These are phyloP conservation scores for Branchipolynoe longqiensis DNA, from an alignment of 2,888 invertebrate species.

Conservation along the genomic window DNA sequence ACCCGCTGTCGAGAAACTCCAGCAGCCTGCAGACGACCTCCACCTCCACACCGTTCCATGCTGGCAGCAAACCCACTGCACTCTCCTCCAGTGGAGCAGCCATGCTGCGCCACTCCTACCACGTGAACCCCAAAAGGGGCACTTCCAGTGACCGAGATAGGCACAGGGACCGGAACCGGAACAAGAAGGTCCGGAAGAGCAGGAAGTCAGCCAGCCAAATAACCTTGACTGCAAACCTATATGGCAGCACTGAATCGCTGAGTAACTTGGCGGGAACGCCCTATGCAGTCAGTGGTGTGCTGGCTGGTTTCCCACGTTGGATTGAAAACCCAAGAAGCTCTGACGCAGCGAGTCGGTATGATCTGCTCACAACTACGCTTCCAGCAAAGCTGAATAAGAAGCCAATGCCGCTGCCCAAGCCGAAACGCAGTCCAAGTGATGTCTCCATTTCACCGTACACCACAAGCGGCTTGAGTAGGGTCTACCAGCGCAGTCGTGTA, in stretches of 20 bases:
- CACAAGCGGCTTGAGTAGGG: not conserved
- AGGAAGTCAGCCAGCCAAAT: conserved; percentile 27
- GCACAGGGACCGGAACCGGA: not conserved
- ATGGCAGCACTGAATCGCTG: conserved; percentile 22
- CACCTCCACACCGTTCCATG: too few relatives aligned
- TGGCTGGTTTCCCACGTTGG: conserved; percentile 52
- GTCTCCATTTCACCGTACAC: too few relatives aligned
- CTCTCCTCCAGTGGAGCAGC: not conserved
- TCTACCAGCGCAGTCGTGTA: not conserved
- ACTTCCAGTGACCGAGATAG: not conserved
- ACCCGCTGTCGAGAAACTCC: not conserved
- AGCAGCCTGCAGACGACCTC: too few relatives aligned
- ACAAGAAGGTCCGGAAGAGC: not conserved
- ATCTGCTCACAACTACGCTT: conserved; percentile 4
- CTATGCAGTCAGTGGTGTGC: not conserved
- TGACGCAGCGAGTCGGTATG: not conserved
- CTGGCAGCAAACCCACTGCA: not conserved
- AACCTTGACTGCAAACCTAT: not conserved
- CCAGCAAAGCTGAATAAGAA: conserved; percentile 34
- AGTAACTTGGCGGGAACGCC: not conserved
- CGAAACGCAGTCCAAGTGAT: not conserved
- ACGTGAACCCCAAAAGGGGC: too few relatives aligned
- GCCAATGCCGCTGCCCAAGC: conserved; percentile 40
- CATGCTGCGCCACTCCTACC: not conserved
- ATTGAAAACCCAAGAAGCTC: not conserved